Percentiles rank a stretch among this genome's conserved stretches.
phyloP scores from a whole-genome alignment of 2,797 vertebrate genomes.

The Xiphophorus birchmanni region DNA sequence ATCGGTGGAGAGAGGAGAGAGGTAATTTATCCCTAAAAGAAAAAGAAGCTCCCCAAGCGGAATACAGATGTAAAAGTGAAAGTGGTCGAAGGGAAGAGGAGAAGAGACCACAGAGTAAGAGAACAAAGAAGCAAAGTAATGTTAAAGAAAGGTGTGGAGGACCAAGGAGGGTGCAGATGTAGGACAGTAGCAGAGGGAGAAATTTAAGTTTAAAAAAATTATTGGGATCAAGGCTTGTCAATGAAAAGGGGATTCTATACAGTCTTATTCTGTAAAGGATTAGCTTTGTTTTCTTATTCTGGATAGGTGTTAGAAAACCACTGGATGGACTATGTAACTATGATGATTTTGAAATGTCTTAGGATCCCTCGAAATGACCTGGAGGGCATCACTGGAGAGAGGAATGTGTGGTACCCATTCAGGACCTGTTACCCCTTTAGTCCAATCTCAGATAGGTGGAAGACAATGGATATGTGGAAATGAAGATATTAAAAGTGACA shows the following conservation, averaged over 20 bases:
- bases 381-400: background rate
- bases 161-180: constrained; percentile 26
- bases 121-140: constrained; percentile 17
- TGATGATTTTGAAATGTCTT: background rate
- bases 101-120: constrained; percentile 9
- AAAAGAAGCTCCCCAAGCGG: constrained; percentile 19
- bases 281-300: background rate
- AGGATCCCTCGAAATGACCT: background rate
- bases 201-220: constrained; percentile 18
- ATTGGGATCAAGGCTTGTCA: constrained; percentile 47
- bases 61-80: constrained; percentile 50
- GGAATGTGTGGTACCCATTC: background rate
- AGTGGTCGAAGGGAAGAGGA: constrained; percentile 13
- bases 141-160: background rate
- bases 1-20: constrained; percentile 19
- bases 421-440: background rate
- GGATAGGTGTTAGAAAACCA: background rate
- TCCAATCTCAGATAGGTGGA: background rate
- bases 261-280: background rate
- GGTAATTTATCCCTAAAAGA: constrained; percentile 52
- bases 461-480: background rate
- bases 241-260: constrained; percentile 30
- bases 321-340: background rate
- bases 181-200: constrained; percentile 56
- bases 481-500: background rate